Evolutionary conservation across 2,888 invertebrate genomes (phyloP).

Genomic region (Vanessa cardui): DNA sequence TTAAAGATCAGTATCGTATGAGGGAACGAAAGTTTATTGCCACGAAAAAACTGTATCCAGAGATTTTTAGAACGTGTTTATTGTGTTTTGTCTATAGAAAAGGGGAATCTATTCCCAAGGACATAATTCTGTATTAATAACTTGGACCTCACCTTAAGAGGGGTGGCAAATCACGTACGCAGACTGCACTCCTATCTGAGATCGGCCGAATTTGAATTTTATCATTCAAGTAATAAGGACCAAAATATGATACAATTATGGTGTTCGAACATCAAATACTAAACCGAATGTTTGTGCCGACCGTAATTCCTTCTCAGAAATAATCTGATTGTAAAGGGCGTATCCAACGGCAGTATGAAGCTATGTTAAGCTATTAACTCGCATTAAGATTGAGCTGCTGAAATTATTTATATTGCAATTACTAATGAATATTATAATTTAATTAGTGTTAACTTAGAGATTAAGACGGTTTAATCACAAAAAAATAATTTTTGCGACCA

Average conservation of each 20-base stretch:
- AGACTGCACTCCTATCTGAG: constrained; percentile 10
- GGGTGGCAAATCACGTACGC: constrained; percentile 62
- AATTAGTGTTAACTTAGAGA: too few relatives aligned
- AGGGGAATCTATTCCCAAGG: constrained; percentile 69
- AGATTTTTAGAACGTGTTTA: constrained; percentile 59
- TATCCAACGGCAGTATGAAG: constrained; percentile 21
- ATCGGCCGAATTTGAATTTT: constrained; percentile 38
- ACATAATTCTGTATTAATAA: constrained; percentile 65
- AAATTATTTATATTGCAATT: too few relatives aligned
- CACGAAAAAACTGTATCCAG: constrained; percentile 52
- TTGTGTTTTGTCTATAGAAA: constrained; percentile 49
- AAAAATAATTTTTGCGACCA: too few relatives aligned
- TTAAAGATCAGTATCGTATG: constrained; percentile 29
- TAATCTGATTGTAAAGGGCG: constrained; percentile 33
- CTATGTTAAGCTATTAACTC: constrained; percentile 13
- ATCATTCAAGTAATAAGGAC: constrained; percentile 17
- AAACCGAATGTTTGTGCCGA: constrained; percentile 46
- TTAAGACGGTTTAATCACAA: too few relatives aligned
- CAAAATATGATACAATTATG: constrained; percentile 12
- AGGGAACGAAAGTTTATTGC: constrained; percentile 52
- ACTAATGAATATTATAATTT: too few relatives aligned
- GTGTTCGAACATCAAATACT: constrained; percentile 48
- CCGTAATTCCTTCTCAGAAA: constrained; percentile 49
- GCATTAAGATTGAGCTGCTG: not conserved
- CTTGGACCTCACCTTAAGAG: constrained; percentile 48